Base-by-base conservation (phyloP, 2,888 invertebrate genomes). In the Orthosia gracilis region DNA sequence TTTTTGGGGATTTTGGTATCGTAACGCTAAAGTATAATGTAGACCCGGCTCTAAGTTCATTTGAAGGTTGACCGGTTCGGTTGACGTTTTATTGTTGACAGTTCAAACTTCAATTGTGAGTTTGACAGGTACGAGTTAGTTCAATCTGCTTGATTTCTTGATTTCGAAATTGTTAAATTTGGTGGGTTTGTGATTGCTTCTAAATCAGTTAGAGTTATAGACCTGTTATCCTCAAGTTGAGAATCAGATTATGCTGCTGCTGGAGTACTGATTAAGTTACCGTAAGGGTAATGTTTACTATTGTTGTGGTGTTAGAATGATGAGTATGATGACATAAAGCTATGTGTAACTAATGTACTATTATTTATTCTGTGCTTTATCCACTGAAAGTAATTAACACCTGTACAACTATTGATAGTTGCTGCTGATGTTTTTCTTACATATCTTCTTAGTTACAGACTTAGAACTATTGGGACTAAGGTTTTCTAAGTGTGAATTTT, bases 1-100 rank as follows among this genome's bases (percentile, higher is more conserved):
- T 21, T 45, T 61, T 21, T 17, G 15, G 15, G 21, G 5, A 52
- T 52, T 58, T n/a, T 74, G 21, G 9, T 15, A 61, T 11, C 1
- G 0, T 4, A 3, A 4, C 1, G 2, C 3, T 5, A 70, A 52
- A 69, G 9, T 23, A 26, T 23, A 52, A 21, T 67, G 64, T 74
- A 65, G 18, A 61, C 54, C 15, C 15, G 7, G 21, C 72, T 21
- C 18, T 62, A 73, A 57, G 83, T 83, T 83, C 79, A 81, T 81
- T 81, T 81, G 81, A 81, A 81, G 81, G 81, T 82, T 82, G 81
- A 68, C 50, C 61, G 50, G 31, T 78, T 81, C 61, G 49, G 23
- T 78, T 81, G 78, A 82, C 78, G 64, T 80, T 71, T 59, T 9
- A 40, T 54, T 45, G 17, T 68, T 80, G 80, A 81, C 82, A 80